These are phyloP conservation scores for Drepana arcuata DNA, from an alignment of 1,140 invertebrate genomes.

Conservation along the genomic window DNA sequence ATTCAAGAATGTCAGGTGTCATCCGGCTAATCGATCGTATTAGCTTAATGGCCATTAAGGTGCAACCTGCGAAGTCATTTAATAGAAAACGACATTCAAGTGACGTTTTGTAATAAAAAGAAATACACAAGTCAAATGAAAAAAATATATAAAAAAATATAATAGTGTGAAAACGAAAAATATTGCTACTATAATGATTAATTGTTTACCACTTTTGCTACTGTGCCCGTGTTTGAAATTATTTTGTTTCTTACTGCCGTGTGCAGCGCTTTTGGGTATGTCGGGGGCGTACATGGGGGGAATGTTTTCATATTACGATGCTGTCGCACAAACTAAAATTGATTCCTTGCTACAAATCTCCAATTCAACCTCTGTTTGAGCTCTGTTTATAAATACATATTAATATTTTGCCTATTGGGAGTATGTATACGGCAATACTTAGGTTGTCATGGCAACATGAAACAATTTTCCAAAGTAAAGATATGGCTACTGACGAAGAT, in stretches of 20 bases:
- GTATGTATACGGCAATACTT: not conserved
- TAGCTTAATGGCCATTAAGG: no score
- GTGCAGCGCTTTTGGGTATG: slow-evolving; percentile 9
- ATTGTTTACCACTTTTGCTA: slow-evolving; percentile 6
- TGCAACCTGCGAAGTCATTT: no score
- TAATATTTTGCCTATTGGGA: not conserved
- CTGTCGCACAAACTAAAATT: slow-evolving; percentile 19
- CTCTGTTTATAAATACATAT: not conserved
- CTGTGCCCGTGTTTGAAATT: slow-evolving; percentile 11
- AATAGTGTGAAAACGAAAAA: no score
- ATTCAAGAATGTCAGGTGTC: no score
- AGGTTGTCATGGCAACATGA: slow-evolving; percentile 20
- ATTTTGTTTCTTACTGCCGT: slow-evolving; percentile 9
- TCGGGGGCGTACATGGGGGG: slow-evolving; percentile 20
- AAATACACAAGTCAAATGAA: no score
- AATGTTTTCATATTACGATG: slow-evolving; percentile 19
- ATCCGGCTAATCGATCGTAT: no score
- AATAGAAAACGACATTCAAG: no score
- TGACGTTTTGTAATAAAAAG: no score
- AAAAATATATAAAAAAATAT: no score
- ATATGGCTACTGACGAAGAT: slow-evolving; percentile 54
- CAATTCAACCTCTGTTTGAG: slow-evolving; percentile 9
- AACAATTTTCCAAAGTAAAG: slow-evolving; percentile 1
- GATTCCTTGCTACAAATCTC: slow-evolving; percentile 22
- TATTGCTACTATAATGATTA: slow-evolving; percentile 13